A percentile compares a stretch with the other conserved stretches of the same genome.
phyloP scores from a whole-genome alignment of 2,888 invertebrate genomes.

The Conchocele bisecta region DNA sequence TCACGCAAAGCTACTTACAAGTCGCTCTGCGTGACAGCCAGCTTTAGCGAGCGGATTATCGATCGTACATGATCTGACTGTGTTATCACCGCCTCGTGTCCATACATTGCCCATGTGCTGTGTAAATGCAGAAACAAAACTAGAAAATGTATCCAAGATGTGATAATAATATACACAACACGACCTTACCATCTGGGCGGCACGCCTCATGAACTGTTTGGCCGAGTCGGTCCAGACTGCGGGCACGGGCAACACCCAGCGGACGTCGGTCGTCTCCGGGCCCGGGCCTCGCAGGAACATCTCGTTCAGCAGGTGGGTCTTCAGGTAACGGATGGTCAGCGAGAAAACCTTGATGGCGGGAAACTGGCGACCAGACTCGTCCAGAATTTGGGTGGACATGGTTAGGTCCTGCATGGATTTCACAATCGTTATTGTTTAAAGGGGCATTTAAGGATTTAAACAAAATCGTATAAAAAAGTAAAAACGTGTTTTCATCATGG shows the following conservation, averaged over 20 bases:
- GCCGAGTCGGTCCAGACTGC: conserved; percentile 38
- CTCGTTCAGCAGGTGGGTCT: conserved; percentile 51
- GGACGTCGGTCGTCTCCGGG: conserved; percentile 42
- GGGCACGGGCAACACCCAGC: conserved; percentile 51
- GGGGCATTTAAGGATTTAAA: too few species aligned
- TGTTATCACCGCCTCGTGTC: too few species aligned
- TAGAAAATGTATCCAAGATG: too few species aligned
- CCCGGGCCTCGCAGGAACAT: conserved; percentile 48
- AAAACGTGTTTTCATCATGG: too few species aligned
- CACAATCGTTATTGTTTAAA: background rate
- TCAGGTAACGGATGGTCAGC: conserved; percentile 46
- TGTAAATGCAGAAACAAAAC: too few species aligned
- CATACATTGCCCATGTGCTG: too few species aligned
- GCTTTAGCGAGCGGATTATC: too few species aligned
- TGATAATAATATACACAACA: too few species aligned
- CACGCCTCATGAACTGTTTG: conserved; percentile 52
- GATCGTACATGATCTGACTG: too few species aligned
- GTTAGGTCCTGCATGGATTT: conserved; percentile 36
- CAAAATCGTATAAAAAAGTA: too few species aligned
- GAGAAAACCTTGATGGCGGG: conserved; percentile 47
- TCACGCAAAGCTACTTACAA: too few species aligned
- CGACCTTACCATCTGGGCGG: conserved; percentile 36
- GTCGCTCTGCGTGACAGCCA: too few species aligned
- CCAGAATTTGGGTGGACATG: conserved; percentile 40
- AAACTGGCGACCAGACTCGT: conserved; percentile 46